phyloP scores from a whole-genome alignment of 2,113 vertebrate species.

The Takifugu flavidus region DNA sequence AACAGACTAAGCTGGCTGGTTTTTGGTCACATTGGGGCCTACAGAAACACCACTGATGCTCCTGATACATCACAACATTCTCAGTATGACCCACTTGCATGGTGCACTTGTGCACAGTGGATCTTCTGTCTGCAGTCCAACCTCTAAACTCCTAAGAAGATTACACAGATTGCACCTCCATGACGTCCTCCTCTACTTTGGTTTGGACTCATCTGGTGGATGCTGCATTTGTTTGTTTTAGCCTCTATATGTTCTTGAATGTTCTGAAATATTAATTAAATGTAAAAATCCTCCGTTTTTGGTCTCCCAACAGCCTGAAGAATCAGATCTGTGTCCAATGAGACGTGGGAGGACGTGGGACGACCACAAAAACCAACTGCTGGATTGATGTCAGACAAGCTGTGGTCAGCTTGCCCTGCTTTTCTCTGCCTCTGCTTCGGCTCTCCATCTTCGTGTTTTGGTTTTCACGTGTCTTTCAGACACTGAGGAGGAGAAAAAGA shows the following conservation, averaged over 20 bases:
- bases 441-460: conserved; percentile 19
- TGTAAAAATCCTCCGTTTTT: conserved; percentile 9
- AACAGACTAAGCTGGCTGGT: too few species aligned
- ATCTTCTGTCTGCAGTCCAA: too few species aligned
- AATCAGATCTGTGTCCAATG: conserved; percentile 79
- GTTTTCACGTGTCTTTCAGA: neutral
- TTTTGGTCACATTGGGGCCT: too few species aligned
- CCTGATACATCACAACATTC: too few species aligned
- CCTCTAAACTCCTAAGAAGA: too few species aligned
- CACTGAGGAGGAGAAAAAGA: too few species aligned
- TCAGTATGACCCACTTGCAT: too few species aligned
- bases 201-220: too few species aligned
- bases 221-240: neutral
- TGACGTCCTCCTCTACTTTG: too few species aligned
- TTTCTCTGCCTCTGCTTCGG: conserved; percentile 9
- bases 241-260: neutral
- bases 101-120: too few species aligned
- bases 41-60: too few species aligned
- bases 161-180: too few species aligned
- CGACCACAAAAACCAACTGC: conserved; percentile 40
- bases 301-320: conserved; percentile 70
- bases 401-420: conserved; percentile 69
- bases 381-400: conserved; percentile 81
- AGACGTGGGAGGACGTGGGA: conserved; percentile 24
- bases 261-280: neutral